These are phyloP conservation scores for Squalus acanthias DNA, from an alignment of 2,797 vertebrate genomes.

Conservation along the genomic window DNA sequence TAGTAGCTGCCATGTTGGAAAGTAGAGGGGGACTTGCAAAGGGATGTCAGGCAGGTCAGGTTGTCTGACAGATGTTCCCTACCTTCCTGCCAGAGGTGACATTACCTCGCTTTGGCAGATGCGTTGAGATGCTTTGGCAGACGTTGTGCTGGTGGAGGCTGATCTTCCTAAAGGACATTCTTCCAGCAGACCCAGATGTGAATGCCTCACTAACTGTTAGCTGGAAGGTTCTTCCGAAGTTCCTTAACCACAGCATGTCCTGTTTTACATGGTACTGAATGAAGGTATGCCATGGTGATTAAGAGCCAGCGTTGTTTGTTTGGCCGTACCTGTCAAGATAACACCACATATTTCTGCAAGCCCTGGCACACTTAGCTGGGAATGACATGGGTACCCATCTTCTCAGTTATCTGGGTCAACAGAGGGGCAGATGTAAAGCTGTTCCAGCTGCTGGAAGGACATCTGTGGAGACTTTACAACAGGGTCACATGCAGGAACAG, in stretches of 20 bases:
- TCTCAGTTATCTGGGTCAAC: not conserved
- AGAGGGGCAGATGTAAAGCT: not conserved
- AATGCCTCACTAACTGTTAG: not conserved
- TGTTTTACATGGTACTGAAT: not conserved
- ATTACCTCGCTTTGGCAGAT: not conserved
- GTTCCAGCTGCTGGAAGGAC: not conserved
- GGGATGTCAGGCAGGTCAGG: not conserved
- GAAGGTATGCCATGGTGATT: not conserved
- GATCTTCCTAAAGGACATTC: not conserved
- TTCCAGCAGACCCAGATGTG: not conserved
- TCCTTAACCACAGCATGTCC: not conserved
- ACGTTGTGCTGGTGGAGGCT: not conserved
- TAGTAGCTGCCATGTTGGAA: not conserved
- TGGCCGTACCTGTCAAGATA: not conserved
- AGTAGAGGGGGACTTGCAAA: too few relatives aligned
- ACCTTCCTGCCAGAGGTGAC: not conserved
- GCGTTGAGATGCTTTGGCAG: not conserved
- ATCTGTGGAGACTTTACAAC: not conserved
- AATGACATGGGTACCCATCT: not conserved
- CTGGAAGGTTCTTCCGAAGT: not conserved
- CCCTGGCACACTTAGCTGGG: not conserved
- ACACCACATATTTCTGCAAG: not conserved
- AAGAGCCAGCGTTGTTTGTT: not conserved
- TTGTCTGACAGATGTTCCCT: not conserved
- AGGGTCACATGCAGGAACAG: not conserved